Evolutionary conservation across 2,113 vertebrate species (phyloP).

Genomic region (Phylloscopus trochiloides): DNA sequence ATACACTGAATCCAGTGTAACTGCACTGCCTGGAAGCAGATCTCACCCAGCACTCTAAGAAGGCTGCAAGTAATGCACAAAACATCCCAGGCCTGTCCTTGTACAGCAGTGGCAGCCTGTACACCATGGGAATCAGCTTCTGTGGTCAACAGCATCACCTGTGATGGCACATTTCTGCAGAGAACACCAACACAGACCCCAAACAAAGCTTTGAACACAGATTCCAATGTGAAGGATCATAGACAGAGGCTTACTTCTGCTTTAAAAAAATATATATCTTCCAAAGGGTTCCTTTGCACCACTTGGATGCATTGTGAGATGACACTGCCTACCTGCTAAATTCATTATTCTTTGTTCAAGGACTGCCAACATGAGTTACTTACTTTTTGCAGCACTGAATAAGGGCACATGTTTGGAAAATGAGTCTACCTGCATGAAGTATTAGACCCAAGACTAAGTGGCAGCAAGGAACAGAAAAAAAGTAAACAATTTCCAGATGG

Average conservation of each 20-base stretch:
- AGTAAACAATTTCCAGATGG: not conserved
- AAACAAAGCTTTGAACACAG: not conserved
- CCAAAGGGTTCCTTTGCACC: not conserved
- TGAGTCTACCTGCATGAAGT: not conserved
- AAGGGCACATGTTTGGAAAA: not conserved
- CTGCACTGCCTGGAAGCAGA: not conserved
- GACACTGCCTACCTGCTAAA: not conserved
- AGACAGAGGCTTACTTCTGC: not conserved
- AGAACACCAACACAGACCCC: not conserved
- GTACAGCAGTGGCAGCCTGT: not conserved
- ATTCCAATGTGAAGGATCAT: not conserved
- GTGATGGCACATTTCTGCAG: not conserved
- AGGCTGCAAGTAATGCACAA: not conserved
- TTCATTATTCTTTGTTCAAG: not conserved
- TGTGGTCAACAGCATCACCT: not conserved
- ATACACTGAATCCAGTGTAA: not conserved
- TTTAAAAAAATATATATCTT: not conserved
- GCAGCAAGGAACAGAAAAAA: not conserved
- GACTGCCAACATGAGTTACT: not conserved
- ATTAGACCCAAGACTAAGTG: not conserved
- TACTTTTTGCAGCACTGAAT: not conserved
- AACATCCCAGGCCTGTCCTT: not conserved
- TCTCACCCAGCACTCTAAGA: not conserved
- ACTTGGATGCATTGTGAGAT: not conserved
- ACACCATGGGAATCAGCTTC: not conserved